Percentiles rank a stretch among this genome's conserved stretches.
Conservation (phyloP, 1,140 invertebrate species). For the Atopsyche davidsoni region DNA sequence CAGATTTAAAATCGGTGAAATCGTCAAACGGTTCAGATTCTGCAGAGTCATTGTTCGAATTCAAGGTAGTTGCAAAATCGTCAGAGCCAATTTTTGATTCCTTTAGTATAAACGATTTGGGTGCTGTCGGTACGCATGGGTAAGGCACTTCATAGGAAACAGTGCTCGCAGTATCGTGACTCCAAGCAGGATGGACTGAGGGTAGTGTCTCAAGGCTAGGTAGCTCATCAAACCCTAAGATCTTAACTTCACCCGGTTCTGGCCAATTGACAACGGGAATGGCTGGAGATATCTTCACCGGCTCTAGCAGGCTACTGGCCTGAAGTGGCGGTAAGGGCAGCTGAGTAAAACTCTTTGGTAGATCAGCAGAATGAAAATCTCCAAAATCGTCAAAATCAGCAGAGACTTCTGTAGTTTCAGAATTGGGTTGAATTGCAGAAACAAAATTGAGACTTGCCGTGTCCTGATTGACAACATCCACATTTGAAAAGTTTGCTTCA, state of each 20-base stretch:
- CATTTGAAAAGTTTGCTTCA: too few relatives aligned
- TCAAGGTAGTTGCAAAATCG: slow-evolving; percentile 2
- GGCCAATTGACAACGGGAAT: slow-evolving; percentile 47
- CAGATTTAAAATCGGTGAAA: slow-evolving; percentile 43
- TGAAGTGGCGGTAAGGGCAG: not conserved
- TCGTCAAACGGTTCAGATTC: slow-evolving; percentile 32
- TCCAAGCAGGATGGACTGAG: not conserved
- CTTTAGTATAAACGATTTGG: slow-evolving; percentile 23
- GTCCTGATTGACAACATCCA: not conserved
- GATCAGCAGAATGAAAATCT: slow-evolving; percentile 25
- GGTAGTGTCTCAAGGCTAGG: slow-evolving; percentile 35
- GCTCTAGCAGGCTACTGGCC: slow-evolving; percentile 35
- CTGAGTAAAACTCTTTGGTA: not conserved
- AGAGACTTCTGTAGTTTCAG: not conserved
- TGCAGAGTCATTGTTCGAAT: not conserved
- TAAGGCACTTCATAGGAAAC: not conserved
- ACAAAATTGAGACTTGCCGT: not conserved
- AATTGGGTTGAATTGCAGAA: slow-evolving; percentile 2
- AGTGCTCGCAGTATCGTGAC: not conserved
- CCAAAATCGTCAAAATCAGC: slow-evolving; percentile 27
- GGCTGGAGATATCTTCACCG: slow-evolving; percentile 40
- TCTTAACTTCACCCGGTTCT: slow-evolving; percentile 44
- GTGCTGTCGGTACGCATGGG: slow-evolving; percentile 8
- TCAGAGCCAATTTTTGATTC: slow-evolving; percentile 26
- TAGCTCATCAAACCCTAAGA: slow-evolving; percentile 40